Base-by-base conservation (phyloP, 2,113 vertebrate genomes). In the Aphyosemion australe region DNA sequence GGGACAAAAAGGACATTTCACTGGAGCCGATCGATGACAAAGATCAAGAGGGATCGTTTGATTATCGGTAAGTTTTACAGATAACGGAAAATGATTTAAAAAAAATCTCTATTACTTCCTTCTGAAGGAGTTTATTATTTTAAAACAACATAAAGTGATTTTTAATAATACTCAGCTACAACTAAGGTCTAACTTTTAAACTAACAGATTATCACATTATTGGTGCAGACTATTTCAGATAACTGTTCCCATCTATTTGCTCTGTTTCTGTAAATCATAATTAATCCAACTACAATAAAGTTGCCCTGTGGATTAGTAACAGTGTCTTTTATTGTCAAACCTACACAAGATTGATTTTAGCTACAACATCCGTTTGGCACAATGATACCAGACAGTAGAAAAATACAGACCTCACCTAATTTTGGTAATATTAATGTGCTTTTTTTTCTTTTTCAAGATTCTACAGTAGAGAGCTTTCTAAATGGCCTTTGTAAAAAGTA, bases 21-120 rank as follows among this genome's bases (percentile, higher is more conserved):
- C 79, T 97, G 43, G 96, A 96, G 11, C 92, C 82, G 0, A 86
- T 97, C 62, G 95, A 98, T 85, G 95, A 97, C 72, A 96, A 95
- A 46, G 96, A 97, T 63, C 95, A 96, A 45, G 95, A 98, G 0
- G 96, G 96, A 2, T 95, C 96, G 0, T 99, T 99, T 54, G 97
- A 99, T 88, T 99, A 99, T 92, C 93, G 97, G 97, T 98, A 81
- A n/a, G 87, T n/a, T 15, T 20, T 4, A 72, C n/a, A 64, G 12
- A 10, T 41, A 1, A 61, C 4, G 19, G 13, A 16, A 16, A 41
- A 26, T 4, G 7, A 45, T 47, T 13, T n/a, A 14, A 37, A 18
- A 26, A 26, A n/a, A n/a, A n/a, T n/a, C n/a, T 26, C 3, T 26
- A 46, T 18, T n/a, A 5, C 19, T 13, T 8, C 49, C 46, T 14